phyloP scores from a whole-genome alignment of 1,140 invertebrate genomes.

The Euglossa dilemma region DNA sequence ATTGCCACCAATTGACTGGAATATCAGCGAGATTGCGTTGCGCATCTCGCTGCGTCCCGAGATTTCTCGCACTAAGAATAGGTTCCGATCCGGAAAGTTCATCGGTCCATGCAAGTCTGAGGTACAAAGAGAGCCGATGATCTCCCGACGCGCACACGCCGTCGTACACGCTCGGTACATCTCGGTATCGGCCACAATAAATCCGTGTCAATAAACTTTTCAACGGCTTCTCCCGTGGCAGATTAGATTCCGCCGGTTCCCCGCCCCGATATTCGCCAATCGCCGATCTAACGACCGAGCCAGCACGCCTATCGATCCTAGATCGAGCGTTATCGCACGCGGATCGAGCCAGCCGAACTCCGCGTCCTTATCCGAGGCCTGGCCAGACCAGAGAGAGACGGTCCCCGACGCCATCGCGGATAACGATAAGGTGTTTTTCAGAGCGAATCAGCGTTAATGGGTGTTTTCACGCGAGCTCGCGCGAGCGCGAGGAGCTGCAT shows the following conservation, averaged over 20 bases:
- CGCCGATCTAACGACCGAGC: background rate
- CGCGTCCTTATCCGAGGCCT: background rate
- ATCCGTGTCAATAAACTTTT: conserved; percentile 21
- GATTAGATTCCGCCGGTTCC: background rate
- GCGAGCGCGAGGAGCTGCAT: conserved; percentile 45
- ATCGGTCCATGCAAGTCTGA: background rate
- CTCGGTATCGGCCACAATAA: background rate
- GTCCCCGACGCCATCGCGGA: conserved; percentile 58
- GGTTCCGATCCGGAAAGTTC: background rate
- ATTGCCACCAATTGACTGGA: background rate
- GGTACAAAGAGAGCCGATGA: conserved; percentile 7
- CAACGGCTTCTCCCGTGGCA: background rate
- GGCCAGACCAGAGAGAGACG: conserved; percentile 25
- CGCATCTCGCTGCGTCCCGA: background rate
- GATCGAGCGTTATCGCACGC: background rate
- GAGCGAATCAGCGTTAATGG: conserved; percentile 67
- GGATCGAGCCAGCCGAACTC: background rate
- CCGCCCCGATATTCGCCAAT: background rate
- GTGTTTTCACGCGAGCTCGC: conserved; percentile 70
- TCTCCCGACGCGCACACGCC: background rate
- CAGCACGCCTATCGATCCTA: too few relatives aligned
- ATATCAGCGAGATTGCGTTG: background rate
- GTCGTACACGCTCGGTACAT: background rate
- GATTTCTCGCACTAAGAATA: conserved; percentile 7
- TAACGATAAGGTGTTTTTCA: conserved; percentile 76